Evolutionary conservation across 2,888 invertebrate species (phyloP).

Genomic region (Teleiodes luculella): DNA sequence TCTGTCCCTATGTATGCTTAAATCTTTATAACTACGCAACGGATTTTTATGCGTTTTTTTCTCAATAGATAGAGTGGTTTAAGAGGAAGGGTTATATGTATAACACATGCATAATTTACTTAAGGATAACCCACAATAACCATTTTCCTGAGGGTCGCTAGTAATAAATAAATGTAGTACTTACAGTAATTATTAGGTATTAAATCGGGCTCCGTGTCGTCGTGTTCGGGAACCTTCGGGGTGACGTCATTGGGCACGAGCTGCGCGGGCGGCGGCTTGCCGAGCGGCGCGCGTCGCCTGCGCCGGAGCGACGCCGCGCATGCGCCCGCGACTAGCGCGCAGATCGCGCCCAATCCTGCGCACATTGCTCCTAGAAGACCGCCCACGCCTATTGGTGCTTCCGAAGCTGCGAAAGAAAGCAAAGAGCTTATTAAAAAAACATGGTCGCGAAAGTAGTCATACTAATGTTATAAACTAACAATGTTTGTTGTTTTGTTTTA

Average conservation of each 20-base stretch:
- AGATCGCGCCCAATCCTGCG: conserved; percentile 47
- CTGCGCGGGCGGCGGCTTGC: conserved; percentile 41
- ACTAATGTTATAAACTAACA: too few relatives aligned
- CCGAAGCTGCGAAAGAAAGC: conserved; percentile 44
- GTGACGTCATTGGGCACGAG: conserved; percentile 33
- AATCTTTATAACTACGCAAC: too few relatives aligned
- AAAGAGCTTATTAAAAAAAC: too few relatives aligned
- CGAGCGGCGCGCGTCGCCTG: conserved; percentile 38
- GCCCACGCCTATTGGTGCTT: conserved; percentile 53
- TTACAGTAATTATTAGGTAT: conserved; percentile 63
- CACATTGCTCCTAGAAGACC: conserved; percentile 53
- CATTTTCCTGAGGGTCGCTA: too few relatives aligned
- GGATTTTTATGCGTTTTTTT: too few relatives aligned
- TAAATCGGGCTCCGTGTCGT: conserved; percentile 68
- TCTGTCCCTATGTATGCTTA: too few relatives aligned
- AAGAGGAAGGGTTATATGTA: too few relatives aligned
- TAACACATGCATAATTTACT: too few relatives aligned
- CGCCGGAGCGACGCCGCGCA: conserved; percentile 49
- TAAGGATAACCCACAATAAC: too few relatives aligned
- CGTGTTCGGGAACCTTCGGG: conserved; percentile 45
- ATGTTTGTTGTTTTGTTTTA: too few relatives aligned
- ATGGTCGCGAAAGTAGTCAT: too few relatives aligned
- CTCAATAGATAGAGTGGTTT: too few relatives aligned
- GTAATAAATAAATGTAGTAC: conserved; percentile 10
- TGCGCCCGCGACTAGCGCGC: conserved; percentile 52